Evolutionary conservation across 2,797 vertebrate species (phyloP), one percentile per base, ranked within the genome.

Genomic region (Vespertilio murinus): DNA sequence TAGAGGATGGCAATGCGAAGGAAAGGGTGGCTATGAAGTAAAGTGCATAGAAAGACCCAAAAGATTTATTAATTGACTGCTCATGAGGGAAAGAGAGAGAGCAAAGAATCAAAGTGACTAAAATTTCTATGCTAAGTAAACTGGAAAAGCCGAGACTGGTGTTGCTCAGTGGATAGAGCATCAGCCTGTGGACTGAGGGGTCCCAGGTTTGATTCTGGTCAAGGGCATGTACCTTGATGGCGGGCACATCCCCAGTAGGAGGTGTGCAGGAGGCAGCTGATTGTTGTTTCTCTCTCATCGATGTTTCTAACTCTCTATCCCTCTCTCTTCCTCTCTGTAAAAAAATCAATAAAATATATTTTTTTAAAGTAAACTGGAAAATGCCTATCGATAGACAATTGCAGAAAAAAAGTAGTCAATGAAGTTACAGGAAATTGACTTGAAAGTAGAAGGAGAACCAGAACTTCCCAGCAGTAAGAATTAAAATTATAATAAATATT

Each of bases 361-460:
- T n/a, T n/a, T n/a, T n/a, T n/a, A n/a, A n/a, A 81, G 9, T 47
- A 77, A 86, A 88, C 25, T 79, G 6, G 86, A 88, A 93, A 90
- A 87, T 59, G 25, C 8, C 82, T 71, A 74, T 6, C 23, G 64
- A 88, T 9, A 90, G 22, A 4, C 67, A 33, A 64, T 8, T 54
- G 30, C 6, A 92, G 40, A 75, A 74, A 12, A 92, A 75, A 49
- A 40, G n/a, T 11, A 61, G 54, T 28, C 33, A 17, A 91, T 67
- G 22, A 70, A 90, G 14, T 20, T 33, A 7, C 33, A 93, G n/a
- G 12, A 77, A 93, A 93, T 16, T 90, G 47, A 89, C 17, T 69
- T 94, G 61, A 82, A 95, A 83, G 59, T 79, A 78, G 52, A 54
- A 54, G n/a, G 40, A n/a, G 9, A 81, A 74, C 3, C 61, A 88